Base-by-base conservation (phyloP, 1,140 invertebrate genomes). In the Phthorimaea operculella region DNA sequence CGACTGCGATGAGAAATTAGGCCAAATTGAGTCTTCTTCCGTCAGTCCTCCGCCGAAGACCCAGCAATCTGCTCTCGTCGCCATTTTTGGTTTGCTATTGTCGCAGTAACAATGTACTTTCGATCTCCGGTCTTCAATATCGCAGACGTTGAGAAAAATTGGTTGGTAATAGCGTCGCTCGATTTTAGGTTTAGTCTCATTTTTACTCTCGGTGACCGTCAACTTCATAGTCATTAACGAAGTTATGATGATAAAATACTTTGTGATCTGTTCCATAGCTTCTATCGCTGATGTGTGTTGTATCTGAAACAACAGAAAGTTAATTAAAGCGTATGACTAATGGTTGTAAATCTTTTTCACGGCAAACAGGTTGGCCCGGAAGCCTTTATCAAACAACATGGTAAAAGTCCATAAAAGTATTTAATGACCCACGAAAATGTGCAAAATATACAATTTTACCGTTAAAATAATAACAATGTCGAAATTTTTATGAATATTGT, bases 1-100 rank as follows among this genome's bases (percentile, higher is more conserved):
- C 8, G 87, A 88, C 76, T 94, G 92, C 3, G 90, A 90, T 33
- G 86, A 86, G 76, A 94, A 93, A 57, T 89, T 87, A 2, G 83
- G 86, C 93, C 92, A 94, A 21, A 91, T 88, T 0, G 88, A 85
- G 65, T 92, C 89, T 51, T 90, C 88, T 52, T 86, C 86, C 0
- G 87, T 85, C 50, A 92, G 79, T 11, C 87, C 88, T 52, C 87
- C 86, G 28, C 88, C 88, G 70, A 93, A 91, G 6, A 93, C 85
- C 85, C 89, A 87, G 64, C 89, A 93, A 63, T 87, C 88, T 0
- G 85, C 85, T 59, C 68, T 69, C 15, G 77, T 79, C 1, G 78
- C 78, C 62, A 83, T 70, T 69, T 81, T 85, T 10, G 69, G 71
- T 58, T 73, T 73, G 49, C 74, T 76, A 57, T 69, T 83, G 60